Percentiles rank a stretch among this genome's conserved stretches.
Conservation (phyloP, 2,797 vertebrate species). For the Mus caroli region DNA sequence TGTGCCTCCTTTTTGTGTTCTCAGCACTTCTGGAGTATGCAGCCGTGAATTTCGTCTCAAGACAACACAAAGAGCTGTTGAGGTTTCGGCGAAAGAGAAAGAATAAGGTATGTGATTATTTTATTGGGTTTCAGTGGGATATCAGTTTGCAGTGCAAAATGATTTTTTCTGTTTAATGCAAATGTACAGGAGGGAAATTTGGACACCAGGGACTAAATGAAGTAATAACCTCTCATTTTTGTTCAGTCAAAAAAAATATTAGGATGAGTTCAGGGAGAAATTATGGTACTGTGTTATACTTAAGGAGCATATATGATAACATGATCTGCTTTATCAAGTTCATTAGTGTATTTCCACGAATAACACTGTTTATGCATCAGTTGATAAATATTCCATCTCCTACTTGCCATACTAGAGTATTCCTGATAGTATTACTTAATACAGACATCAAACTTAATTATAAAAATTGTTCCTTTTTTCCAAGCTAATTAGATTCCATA, state of each 20-base stretch:
- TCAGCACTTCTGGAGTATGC: conserved; percentile 98
- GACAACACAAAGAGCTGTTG: conserved; percentile 97
- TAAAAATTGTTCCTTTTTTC: conserved; percentile 2
- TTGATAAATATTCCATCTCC: conserved; percentile 19
- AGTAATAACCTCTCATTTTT: not conserved
- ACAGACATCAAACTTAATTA: not conserved
- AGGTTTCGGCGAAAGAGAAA: conserved; percentile 93
- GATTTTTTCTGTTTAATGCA: not conserved
- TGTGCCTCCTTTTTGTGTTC: conserved; percentile 98
- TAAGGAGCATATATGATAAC: not conserved
- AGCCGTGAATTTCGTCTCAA: conserved; percentile 98
- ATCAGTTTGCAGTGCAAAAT: not conserved
- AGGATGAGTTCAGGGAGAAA: not conserved
- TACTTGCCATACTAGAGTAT: not conserved
- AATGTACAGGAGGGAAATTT: not conserved
- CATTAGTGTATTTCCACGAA: conserved; percentile 5
- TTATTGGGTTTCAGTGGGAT: not conserved
- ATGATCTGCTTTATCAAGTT: not conserved
- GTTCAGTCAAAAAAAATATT: not conserved
- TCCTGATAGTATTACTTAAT: conserved; percentile 22
- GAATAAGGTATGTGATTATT: conserved; percentile 91
- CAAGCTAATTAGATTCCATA: not conserved
- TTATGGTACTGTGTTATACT: not conserved
- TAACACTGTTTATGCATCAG: not conserved
- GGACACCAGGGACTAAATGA: not conserved